phyloP scores from a whole-genome alignment of 2,888 invertebrate genomes.

The Tricholauxania praeusta region DNA sequence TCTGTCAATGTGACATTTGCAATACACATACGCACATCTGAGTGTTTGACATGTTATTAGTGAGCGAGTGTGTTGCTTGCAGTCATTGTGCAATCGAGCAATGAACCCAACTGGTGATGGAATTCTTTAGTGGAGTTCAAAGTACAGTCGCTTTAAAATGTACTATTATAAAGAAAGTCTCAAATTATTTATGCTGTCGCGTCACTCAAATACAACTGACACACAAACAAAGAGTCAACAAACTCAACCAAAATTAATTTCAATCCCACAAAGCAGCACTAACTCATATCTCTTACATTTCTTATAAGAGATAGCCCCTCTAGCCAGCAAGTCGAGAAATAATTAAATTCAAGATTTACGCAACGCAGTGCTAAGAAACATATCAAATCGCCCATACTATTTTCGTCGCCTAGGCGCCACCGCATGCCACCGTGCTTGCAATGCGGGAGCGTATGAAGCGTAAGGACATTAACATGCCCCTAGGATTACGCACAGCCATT shows the following conservation, averaged over 20 bases:
- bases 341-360: constrained; percentile 16
- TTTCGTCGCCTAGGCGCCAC: neutral
- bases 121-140: too few species aligned
- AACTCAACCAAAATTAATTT: too few species aligned
- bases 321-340: too few species aligned
- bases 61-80: neutral
- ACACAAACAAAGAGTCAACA: too few species aligned
- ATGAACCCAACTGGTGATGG: neutral
- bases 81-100: neutral
- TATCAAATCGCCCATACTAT: too few species aligned
- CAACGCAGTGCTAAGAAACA: neutral
- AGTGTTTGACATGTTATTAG: constrained; percentile 37
- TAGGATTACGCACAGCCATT: neutral
- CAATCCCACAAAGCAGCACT: too few species aligned
- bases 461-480: neutral
- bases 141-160: neutral
- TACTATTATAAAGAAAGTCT: neutral
- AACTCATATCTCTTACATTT: too few species aligned
- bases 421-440: neutral
- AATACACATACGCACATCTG: neutral
- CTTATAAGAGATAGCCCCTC: too few species aligned
- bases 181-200: too few species aligned
- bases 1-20: constrained; percentile 31
- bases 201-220: too few species aligned
- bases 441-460: neutral